Evolutionary conservation across 2,797 vertebrate genomes (phyloP).

Genomic region (Manis javanica): DNA sequence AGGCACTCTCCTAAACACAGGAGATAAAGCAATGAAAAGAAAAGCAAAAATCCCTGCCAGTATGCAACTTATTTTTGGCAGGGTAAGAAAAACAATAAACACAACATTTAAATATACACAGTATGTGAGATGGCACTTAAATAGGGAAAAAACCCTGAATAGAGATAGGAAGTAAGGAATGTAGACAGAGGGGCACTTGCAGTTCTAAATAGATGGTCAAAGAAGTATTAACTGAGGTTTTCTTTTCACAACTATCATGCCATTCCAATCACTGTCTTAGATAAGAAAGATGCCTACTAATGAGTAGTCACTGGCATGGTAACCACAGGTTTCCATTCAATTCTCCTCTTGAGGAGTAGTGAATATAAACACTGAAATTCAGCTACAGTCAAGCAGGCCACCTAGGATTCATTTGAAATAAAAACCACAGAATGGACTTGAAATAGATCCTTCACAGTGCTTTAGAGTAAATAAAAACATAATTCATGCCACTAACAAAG

Average conservation of each 20-base stretch:
- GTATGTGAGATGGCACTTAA: neutral
- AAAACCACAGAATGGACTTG: neutral
- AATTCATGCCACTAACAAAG: slow-evolving; percentile 42
- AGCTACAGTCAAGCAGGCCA: neutral
- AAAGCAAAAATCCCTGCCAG: neutral
- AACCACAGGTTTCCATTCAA: neutral
- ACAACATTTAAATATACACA: neutral
- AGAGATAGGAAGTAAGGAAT: neutral
- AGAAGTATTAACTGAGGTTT: neutral
- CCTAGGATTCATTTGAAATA: slow-evolving; percentile 15
- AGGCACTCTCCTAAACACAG: neutral
- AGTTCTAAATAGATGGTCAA: neutral
- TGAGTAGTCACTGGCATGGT: neutral
- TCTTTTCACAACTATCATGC: neutral
- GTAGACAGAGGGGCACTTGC: no score
- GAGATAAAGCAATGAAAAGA: neutral
- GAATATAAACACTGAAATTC: slow-evolving; percentile 10
- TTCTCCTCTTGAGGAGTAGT: slow-evolving; percentile 1
- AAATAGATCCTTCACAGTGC: slow-evolving; percentile 12
- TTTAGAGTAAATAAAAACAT: slow-evolving; percentile 62
- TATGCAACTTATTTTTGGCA: neutral
- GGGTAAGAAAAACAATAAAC: neutral
- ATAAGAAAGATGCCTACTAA: neutral
- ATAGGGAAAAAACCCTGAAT: neutral
- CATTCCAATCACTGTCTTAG: neutral